A percentile compares a stretch with the other conserved stretches of the same genome.
Conservation (phyloP, 2,888 invertebrate genomes). For the Coelogynopora nodosa region DNA sequence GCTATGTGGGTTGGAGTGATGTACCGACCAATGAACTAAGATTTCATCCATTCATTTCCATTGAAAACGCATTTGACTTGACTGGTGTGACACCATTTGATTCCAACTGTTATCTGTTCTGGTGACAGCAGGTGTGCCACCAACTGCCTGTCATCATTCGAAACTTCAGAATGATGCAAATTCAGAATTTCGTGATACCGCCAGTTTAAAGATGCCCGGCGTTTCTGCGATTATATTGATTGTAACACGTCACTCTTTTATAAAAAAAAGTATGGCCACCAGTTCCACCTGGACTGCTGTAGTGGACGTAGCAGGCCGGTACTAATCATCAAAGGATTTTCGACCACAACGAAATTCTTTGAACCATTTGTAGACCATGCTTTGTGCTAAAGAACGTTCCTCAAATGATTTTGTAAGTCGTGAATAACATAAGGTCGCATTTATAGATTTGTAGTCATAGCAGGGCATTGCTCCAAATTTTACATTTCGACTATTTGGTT, state of each 20-base stretch:
- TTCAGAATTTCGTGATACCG: too few species aligned
- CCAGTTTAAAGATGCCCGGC: background rate
- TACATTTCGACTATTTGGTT: too few species aligned
- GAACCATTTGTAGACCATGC: background rate
- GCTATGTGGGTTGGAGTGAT: too few species aligned
- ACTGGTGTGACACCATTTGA: background rate
- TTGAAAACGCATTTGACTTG: too few species aligned
- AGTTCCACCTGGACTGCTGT: background rate
- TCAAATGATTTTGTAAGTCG: background rate
- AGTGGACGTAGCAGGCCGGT: background rate
- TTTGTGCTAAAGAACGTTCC: background rate
- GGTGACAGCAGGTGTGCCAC: background rate
- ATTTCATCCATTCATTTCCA: too few species aligned
- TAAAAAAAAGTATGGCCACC: background rate
- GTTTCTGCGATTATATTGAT: background rate
- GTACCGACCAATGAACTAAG: too few species aligned
- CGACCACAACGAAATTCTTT: background rate
- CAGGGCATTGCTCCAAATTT: too few species aligned
- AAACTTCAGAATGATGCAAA: too few species aligned
- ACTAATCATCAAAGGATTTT: background rate
- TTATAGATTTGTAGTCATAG: too few species aligned
- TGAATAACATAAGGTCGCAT: background rate
- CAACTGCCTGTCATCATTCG: background rate
- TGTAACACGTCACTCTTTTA: background rate
- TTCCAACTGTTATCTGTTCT: background rate